These are phyloP conservation scores for Eristalis pertinax DNA, from an alignment of 2,888 invertebrate genomes.

Conservation along the genomic window DNA sequence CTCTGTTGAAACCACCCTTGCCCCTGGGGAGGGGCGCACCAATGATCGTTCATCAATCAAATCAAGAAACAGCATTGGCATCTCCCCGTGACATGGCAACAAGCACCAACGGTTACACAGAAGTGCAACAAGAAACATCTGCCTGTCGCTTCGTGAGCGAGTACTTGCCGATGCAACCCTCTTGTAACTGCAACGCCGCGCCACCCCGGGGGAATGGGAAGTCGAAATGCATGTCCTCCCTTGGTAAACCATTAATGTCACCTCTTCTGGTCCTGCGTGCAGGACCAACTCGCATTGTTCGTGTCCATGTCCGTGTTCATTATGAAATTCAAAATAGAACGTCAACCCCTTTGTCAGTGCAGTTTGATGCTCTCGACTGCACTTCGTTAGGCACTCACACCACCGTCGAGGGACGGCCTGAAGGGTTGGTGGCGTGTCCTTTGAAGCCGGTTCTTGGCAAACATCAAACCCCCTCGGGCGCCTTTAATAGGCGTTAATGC, in stretches of 20 bases:
- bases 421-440: slow-evolving; percentile 41
- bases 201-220: slow-evolving; percentile 27
- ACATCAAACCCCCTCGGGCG: slow-evolving; percentile 36
- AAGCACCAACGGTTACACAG: slow-evolving; percentile 35
- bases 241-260: slow-evolving; percentile 53
- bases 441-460: slow-evolving; percentile 8
- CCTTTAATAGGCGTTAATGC: slow-evolving; percentile 63
- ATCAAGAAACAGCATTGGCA: slow-evolving; percentile 46
- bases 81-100: slow-evolving; percentile 58
- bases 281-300: slow-evolving; percentile 12
- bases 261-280: slow-evolving; percentile 32
- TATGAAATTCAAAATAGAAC: slow-evolving; percentile 63
- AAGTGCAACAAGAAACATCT: slow-evolving; percentile 67
- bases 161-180: neutral
- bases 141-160: slow-evolving; percentile 52
- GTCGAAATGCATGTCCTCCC: slow-evolving; percentile 63
- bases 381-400: neutral
- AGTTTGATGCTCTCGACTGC: neutral
- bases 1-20: slow-evolving; percentile 12
- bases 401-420: neutral
- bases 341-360: slow-evolving; percentile 57
- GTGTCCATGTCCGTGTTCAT: slow-evolving; percentile 45
- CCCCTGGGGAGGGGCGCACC: slow-evolving; percentile 11
- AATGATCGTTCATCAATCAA: slow-evolving; percentile 66
- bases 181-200: slow-evolving; percentile 37